These are phyloP conservation scores for Perithous albicinctus DNA, from an alignment of 2,888 invertebrate species.

Conservation along the genomic window DNA sequence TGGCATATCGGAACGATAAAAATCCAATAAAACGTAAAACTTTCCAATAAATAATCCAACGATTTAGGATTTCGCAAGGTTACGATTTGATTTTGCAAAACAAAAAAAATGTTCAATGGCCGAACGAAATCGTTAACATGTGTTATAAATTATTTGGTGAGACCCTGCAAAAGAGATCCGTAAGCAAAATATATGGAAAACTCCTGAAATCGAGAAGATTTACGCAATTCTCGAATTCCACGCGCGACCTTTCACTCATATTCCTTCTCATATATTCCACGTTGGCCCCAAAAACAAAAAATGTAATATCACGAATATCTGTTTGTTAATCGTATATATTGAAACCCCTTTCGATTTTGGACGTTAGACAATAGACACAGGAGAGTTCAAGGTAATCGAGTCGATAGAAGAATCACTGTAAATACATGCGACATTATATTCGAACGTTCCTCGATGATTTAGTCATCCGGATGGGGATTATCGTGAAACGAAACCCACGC, in stretches of 20 bases:
- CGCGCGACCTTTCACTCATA: slow-evolving; percentile 39
- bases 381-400: slow-evolving; percentile 6
- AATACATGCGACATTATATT: background rate
- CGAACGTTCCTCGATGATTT: slow-evolving; percentile 9
- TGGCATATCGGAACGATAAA: slow-evolving; percentile 15
- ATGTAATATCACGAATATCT: background rate
- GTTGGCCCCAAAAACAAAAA: slow-evolving; percentile 12
- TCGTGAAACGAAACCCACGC: background rate
- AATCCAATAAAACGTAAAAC: background rate
- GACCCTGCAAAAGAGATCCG: background rate
- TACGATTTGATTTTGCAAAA: background rate
- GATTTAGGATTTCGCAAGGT: slow-evolving; percentile 3
- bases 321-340: background rate
- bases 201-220: slow-evolving; percentile 17
- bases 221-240: slow-evolving; percentile 27
- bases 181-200: slow-evolving; percentile 19
- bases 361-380: slow-evolving; percentile 11
- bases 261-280: background rate
- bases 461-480: slow-evolving; percentile 2
- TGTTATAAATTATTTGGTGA: slow-evolving; percentile 23
- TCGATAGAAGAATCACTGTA: background rate
- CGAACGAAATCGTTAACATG: background rate
- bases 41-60: slow-evolving; percentile 12
- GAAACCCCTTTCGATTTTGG: background rate
- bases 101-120: background rate